Evolutionary conservation across 2,888 invertebrate species (phyloP).

Genomic region (Patella caerulea): DNA sequence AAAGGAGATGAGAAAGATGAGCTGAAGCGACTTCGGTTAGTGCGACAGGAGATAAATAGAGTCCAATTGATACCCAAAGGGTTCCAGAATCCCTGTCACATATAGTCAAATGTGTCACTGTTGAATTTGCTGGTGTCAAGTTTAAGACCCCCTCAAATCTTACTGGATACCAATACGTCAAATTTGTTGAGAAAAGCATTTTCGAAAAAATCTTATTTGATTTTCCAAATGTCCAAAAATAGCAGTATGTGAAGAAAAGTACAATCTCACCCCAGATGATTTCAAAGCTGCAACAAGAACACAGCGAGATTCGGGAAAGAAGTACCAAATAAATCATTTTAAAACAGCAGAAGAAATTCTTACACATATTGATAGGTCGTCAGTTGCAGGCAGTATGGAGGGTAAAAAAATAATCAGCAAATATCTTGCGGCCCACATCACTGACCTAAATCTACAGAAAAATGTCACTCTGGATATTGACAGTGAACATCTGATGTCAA

Average conservation of each 20-base stretch:
- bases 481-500: neutral
- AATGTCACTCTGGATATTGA: slow-evolving; percentile 3
- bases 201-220: too few species aligned
- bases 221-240: neutral
- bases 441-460: neutral
- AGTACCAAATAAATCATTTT: neutral
- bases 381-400: neutral
- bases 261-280: slow-evolving; percentile 19
- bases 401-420: slow-evolving; percentile 8
- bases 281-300: slow-evolving; percentile 14
- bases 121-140: too few species aligned
- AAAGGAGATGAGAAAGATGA: slow-evolving; percentile 22
- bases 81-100: too few species aligned
- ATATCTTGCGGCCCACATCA: neutral
- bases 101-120: too few species aligned
- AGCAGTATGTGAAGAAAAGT: slow-evolving; percentile 39
- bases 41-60: slow-evolving; percentile 16
- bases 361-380: neutral
- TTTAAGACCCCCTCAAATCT: too few species aligned
- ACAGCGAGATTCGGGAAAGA: neutral
- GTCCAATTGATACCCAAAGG: neutral
- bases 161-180: too few species aligned
- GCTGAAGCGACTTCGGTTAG: slow-evolving; percentile 18
- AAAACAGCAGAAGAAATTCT: slow-evolving; percentile 5
- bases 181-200: too few species aligned